Conservation (phyloP, 2,888 invertebrate genomes). For the Lathronympha strigana region DNA sequence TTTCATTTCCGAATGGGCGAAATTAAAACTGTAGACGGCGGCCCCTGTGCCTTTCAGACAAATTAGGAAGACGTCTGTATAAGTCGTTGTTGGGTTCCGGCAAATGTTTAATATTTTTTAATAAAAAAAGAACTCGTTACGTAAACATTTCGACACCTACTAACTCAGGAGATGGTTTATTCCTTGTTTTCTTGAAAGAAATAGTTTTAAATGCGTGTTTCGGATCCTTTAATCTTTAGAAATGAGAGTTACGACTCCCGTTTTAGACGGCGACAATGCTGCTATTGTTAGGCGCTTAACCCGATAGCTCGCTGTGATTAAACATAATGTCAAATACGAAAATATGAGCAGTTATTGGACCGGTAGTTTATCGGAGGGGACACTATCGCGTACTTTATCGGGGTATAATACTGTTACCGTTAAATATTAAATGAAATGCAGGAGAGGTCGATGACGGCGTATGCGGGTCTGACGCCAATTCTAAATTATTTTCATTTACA, state of each 20-base stretch:
- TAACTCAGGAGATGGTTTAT: constrained; percentile 28
- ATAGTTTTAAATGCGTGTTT: constrained; percentile 31
- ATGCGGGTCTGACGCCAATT: constrained; percentile 65
- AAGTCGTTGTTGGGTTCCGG: constrained; percentile 63
- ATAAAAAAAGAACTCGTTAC: constrained; percentile 27
- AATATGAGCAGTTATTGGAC: constrained; percentile 35
- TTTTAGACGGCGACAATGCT: constrained; percentile 34
- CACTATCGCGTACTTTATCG: constrained; percentile 42
- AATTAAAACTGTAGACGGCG: constrained; percentile 20
- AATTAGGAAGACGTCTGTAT: constrained; percentile 60
- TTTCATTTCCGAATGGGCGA: constrained; percentile 24
- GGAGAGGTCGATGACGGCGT: constrained; percentile 63
- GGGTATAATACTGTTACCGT: constrained; percentile 51
- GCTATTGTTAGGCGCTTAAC: constrained; percentile 40
- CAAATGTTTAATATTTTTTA: constrained; percentile 58
- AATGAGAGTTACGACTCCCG: constrained; percentile 37
- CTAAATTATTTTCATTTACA: constrained; percentile 45
- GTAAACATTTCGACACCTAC: constrained; percentile 41
- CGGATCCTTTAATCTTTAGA: constrained; percentile 33
- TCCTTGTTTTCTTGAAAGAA: constrained; percentile 37
- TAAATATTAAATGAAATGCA: constrained; percentile 60
- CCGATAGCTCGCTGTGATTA: constrained; percentile 38
- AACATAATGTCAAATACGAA: constrained; percentile 41
- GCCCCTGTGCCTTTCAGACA: constrained; percentile 54
- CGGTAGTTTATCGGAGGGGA: constrained; percentile 44